Evolutionary conservation across 1,140 invertebrate genomes (phyloP).

Genomic region (Achatina immaculata): DNA sequence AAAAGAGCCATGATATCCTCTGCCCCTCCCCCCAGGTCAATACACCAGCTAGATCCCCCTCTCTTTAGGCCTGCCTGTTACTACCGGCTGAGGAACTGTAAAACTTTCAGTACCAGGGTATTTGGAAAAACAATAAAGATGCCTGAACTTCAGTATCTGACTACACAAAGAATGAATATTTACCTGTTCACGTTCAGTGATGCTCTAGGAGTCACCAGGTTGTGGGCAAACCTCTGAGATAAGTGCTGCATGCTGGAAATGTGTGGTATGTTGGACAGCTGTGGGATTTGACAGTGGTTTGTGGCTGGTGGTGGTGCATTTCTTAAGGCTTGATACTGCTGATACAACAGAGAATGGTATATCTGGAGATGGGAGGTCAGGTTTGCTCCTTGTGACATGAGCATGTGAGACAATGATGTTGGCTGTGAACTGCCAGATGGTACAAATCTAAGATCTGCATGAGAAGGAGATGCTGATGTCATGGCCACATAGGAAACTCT

Average conservation of each 20-base stretch:
- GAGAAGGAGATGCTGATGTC: not conserved
- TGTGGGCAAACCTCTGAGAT: slow-evolving; percentile 42
- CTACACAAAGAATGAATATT: not conserved
- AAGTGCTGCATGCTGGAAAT: too few relatives aligned
- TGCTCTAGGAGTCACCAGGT: not conserved
- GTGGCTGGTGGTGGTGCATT: slow-evolving; percentile 19
- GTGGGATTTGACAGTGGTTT: slow-evolving; percentile 17
- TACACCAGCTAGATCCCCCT: too few relatives aligned
- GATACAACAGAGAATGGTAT: slow-evolving; percentile 41
- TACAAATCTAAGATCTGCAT: too few relatives aligned
- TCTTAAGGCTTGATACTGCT: slow-evolving; percentile 41
- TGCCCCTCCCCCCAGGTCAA: too few relatives aligned
- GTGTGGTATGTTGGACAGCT: slow-evolving; percentile 41
- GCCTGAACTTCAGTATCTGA: too few relatives aligned
- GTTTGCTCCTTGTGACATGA: slow-evolving; percentile 34
- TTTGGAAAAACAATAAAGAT: too few relatives aligned
- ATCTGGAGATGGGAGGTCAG: slow-evolving; percentile 9
- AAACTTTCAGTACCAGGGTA: too few relatives aligned
- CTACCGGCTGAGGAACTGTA: too few relatives aligned
- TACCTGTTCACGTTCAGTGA: not conserved
- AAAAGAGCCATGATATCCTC: too few relatives aligned
- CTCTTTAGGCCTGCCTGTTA: too few relatives aligned
- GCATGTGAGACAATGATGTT: slow-evolving; percentile 2
- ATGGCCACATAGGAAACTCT: not conserved
- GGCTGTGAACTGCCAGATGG: not conserved